Conservation (phyloP, 2,888 invertebrate genomes). For the Mythimna lalbum region DNA sequence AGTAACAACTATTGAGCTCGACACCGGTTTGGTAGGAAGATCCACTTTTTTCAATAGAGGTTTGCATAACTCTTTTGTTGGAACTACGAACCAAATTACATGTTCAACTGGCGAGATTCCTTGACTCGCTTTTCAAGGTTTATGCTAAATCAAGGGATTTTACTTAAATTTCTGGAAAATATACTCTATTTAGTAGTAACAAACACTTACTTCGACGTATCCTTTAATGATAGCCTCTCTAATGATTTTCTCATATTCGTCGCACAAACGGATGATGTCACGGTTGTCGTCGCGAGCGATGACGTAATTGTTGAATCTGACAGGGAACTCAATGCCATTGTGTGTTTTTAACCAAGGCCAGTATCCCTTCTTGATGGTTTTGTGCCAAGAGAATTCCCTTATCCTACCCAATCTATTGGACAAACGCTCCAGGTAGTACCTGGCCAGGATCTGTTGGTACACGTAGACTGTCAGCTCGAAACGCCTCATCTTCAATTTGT, state of each 20-base stretch:
- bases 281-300: conserved; percentile 77
- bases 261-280: conserved; percentile 74
- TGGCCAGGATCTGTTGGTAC: conserved; percentile 92
- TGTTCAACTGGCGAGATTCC: background rate
- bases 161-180: background rate
- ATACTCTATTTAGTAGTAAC: background rate
- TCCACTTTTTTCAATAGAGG: too few species aligned
- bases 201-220: conserved; percentile 81
- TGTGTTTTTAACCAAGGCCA: conserved; percentile 90
- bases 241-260: conserved; percentile 89
- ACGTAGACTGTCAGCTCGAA: conserved; percentile 91
- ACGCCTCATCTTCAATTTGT: conserved; percentile 80
- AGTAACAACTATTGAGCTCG: too few species aligned
- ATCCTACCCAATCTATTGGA: conserved; percentile 87
- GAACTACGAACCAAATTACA: background rate
- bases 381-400: conserved; percentile 84
- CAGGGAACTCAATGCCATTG: conserved; percentile 90
- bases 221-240: conserved; percentile 91
- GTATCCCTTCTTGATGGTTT: conserved; percentile 87
- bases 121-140: background rate
- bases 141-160: background rate
- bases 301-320: conserved; percentile 85
- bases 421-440: conserved; percentile 90
- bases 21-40: too few species aligned
- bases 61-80: background rate